These are phyloP conservation scores for Ailurus styani DNA, from an alignment of 2,113 vertebrate genomes.

Conservation along the genomic window DNA sequence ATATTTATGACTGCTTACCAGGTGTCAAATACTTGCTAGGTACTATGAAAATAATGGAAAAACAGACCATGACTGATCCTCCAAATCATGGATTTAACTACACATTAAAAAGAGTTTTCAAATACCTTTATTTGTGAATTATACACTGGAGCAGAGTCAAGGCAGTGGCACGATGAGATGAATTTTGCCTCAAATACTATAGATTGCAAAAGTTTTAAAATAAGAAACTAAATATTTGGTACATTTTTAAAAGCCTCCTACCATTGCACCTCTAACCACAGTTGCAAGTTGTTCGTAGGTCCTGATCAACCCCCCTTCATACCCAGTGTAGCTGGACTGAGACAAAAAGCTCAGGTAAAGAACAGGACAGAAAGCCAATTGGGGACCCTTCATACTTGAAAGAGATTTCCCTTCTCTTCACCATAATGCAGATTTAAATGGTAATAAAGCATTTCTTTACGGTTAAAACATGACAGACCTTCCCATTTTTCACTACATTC, in stretches of 20 bases:
- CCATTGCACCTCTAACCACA: not conserved
- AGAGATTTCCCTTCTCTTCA: not conserved
- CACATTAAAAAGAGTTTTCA: not conserved
- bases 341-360: not conserved
- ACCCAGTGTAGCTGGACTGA: accelerated
- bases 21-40: not conserved
- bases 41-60: not conserved
- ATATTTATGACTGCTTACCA: not conserved
- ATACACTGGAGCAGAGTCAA: not conserved
- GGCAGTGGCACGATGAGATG: not conserved
- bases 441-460: not conserved
- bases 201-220: not conserved
- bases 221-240: not conserved
- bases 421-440: not conserved
- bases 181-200: not conserved
- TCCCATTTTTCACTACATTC: not conserved
- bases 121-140: not conserved
- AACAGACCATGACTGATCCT: not conserved
- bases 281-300: not conserved
- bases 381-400: not conserved
- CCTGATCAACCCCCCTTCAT: not conserved
- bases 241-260: not conserved
- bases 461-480: not conserved
- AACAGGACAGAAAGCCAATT: accelerated
- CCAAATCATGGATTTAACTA: not conserved